Evolutionary conservation across 2,797 vertebrate genomes (phyloP), one percentile per base, ranked within the genome.

Genomic region (Typhlichthys eigenmanni): DNA sequence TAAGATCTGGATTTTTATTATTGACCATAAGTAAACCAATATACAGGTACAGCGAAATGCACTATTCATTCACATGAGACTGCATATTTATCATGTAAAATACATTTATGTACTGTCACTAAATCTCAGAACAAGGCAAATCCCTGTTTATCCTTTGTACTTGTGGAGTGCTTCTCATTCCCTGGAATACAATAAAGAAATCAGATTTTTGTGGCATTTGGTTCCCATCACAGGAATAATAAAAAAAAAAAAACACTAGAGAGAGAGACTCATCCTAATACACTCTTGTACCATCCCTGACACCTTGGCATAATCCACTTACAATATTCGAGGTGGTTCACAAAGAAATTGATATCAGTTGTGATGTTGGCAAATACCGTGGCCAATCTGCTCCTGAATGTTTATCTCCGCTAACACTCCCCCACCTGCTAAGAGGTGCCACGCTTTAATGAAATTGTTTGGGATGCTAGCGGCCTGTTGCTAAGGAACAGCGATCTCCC

Each of bases 371-470:
- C 96, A 97, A 96, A 98, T 95, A 96, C 93, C 94, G 91, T 91
- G 88, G 94, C 89, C 94, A 94, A 95, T 95, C 94, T 94, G 94
- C 93, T 94, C 95, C 94, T 93, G 95, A 95, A 95, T 96, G 95
- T 96, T 99, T 97, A 98, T 98, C 96, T 95, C 94, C 95, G 95
- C 94, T 90, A 89, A 88, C 94, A 95, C 93, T 96, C 96, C 94
- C 95, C 96, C 96, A 98, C 97, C 97, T 98, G 97, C 96, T 96
- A 97, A 96, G 96, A 96, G 95, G 95, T 95, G 95, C 93, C 95
- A 95, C 91, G 95, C 87, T 96, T 97, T 97, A 96, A 98, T 98
- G 95, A 96, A 98, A 98, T 96, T 98, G 96, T 98, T 98, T 98
- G 95, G 88, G 96, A 93, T 95, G 94, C 96, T 92, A 94, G 58